phyloP scores from a whole-genome alignment of 2,888 invertebrate genomes.

The Sialis fuliginosa region DNA sequence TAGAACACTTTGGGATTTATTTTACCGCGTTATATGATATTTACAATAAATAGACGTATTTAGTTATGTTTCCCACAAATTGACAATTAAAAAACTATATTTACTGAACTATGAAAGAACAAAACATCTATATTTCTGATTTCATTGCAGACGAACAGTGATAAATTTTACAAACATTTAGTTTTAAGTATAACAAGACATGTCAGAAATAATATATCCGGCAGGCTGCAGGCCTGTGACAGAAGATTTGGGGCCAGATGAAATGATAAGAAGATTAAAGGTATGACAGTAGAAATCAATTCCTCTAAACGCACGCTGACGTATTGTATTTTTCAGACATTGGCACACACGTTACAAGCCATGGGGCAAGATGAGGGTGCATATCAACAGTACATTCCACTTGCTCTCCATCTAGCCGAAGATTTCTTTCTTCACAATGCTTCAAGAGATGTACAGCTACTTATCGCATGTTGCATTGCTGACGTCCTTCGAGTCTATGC shows the following conservation, averaged over 20 bases:
- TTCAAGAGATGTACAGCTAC: conserved; percentile 81
- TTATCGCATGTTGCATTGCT: conserved; percentile 94
- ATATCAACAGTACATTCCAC: conserved; percentile 77
- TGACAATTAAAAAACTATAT: too few species aligned
- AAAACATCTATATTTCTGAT: too few species aligned
- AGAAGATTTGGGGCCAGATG: conserved; percentile 91
- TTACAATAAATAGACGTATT: too few species aligned
- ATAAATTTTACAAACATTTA: too few species aligned
- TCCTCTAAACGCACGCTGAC: not conserved
- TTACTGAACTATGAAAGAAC: too few species aligned
- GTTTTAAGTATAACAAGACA: conserved; percentile 15
- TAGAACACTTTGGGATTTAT: too few species aligned
- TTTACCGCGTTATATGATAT: too few species aligned
- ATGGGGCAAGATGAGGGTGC: conserved; percentile 94
- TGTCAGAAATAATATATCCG: conserved; percentile 86
- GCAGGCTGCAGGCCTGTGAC: conserved; percentile 86
- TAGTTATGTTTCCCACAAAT: too few species aligned
- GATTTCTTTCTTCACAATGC: conserved; percentile 81
- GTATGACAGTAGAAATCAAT: conserved; percentile 26
- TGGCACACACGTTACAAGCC: conserved; percentile 88
- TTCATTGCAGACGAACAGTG: too few species aligned
- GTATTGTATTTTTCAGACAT: conserved; percentile 33
- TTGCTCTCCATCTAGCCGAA: conserved; percentile 83
- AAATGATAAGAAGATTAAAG: conserved; percentile 85
- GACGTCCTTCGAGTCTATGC: conserved; percentile 93